Evolutionary conservation across 2,888 invertebrate species (phyloP).

Genomic region (Sepioteuthis lessoniana): DNA sequence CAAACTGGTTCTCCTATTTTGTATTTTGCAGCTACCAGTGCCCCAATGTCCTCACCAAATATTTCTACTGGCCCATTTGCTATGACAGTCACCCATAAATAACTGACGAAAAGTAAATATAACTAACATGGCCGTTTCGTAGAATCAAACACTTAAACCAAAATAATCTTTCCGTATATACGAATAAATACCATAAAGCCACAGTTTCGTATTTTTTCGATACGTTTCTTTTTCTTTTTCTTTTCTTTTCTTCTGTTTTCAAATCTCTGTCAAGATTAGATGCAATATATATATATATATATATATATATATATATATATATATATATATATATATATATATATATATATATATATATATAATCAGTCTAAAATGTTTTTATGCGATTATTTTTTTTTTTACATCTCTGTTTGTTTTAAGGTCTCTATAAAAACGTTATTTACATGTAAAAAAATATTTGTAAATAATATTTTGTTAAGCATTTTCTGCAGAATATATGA

Average conservation of each 20-base stretch:
- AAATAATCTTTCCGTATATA: background rate
- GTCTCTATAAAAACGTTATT: background rate
- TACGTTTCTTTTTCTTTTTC: background rate
- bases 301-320: no score
- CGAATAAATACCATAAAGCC: no score
- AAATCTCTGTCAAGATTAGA: background rate
- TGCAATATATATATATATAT: no score
- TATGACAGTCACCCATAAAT: background rate
- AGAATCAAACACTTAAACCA: background rate
- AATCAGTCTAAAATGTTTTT: no score
- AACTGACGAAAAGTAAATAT: background rate
- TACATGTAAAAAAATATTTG: background rate
- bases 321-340: no score
- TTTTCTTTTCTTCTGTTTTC: background rate
- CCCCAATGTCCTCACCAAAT: no score
- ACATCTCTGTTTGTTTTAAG: background rate
- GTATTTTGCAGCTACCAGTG: no score
- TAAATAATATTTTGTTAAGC: background rate
- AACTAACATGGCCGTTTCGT: background rate
- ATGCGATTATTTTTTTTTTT: no score
- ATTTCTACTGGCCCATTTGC: no score
- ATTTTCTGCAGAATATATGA: background rate
- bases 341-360: no score
- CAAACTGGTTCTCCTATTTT: no score
- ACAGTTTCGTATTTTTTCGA: background rate